Evolutionary conservation across 2,888 invertebrate genomes (phyloP), one percentile per base, ranked within the genome.

Genomic region (Listrodromus nycthemerus): DNA sequence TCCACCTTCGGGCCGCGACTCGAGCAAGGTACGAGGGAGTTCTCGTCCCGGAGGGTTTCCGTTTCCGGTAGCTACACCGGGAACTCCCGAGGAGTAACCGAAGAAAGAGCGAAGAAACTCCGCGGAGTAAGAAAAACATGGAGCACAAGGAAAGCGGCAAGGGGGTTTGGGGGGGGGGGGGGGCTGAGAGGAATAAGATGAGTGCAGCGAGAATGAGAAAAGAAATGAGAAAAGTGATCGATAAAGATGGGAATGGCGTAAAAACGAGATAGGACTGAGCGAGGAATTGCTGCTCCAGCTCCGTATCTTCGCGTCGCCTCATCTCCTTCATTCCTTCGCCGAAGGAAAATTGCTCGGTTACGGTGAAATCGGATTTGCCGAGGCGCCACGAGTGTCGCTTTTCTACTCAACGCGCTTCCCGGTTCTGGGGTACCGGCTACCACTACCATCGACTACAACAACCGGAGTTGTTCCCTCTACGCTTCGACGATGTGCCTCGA

Each of bases 1-100:
- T 71, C 45, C 78, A 13, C 30, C 21, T 58, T 48, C 30, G 37
- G n/a, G 33, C n/a, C 33, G 52, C 33, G 16, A 41, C 24, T 7
- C 55, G 48, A 48, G 69, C 37, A 16, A 48, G 66, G n/a, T 41
- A 55, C 79, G 63, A 58, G 21, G 27, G 67, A 76, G 74, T 76
- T 83, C 71, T 86, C 87, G 89, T 89, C 88, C 89, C 89, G 88
- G 89, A 86, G 87, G 86, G 89, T 87, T 90, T 91, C 90, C 89
- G 88, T 86, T 91, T 89, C 89, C 89, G 90, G 82, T 82, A 66
- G 77, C 58, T 10, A 69, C 75, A 70, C 55, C 58, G 67, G 33
- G 69, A 66, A 78, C 70, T 21, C 58, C 48, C n/a, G 76, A 33
- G 73, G 41, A 65, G 50, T 24, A 69, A 73, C 37, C 58, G 76